Evolutionary conservation across 2,888 invertebrate genomes (phyloP).

Genomic region (Sepiola atlantica): DNA sequence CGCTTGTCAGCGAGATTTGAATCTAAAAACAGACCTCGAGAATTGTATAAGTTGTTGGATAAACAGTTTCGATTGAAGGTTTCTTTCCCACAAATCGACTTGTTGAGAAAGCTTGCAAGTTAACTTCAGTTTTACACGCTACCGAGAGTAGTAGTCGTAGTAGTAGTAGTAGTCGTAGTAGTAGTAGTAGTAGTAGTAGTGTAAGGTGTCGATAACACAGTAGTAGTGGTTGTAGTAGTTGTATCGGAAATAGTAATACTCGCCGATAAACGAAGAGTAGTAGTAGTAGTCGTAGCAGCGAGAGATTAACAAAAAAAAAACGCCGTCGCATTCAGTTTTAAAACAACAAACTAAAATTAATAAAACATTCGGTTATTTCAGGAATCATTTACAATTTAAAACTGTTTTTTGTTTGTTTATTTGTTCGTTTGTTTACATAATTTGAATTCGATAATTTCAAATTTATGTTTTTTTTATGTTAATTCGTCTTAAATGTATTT

Average conservation of each 20-base stretch:
- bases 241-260: not conserved
- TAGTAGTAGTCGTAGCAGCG: not conserved
- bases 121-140: not conserved
- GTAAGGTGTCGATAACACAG: not conserved
- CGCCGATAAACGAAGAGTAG: not conserved
- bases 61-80: not conserved
- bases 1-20: not conserved
- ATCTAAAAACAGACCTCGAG: not conserved
- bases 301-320: not conserved
- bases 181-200: not conserved
- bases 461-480: no score
- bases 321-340: not conserved
- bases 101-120: not conserved
- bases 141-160: not conserved
- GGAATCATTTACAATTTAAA: not conserved
- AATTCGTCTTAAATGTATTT: no score
- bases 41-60: not conserved
- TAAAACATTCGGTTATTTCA: not conserved
- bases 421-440: not conserved
- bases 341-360: not conserved
- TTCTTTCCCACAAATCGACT: not conserved
- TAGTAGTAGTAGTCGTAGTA: not conserved
- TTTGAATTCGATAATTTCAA: no score
- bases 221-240: not conserved
- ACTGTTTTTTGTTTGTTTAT: not conserved